Base-by-base conservation (phyloP, 2,113 vertebrate genomes). In the Haemorhous mexicanus region DNA sequence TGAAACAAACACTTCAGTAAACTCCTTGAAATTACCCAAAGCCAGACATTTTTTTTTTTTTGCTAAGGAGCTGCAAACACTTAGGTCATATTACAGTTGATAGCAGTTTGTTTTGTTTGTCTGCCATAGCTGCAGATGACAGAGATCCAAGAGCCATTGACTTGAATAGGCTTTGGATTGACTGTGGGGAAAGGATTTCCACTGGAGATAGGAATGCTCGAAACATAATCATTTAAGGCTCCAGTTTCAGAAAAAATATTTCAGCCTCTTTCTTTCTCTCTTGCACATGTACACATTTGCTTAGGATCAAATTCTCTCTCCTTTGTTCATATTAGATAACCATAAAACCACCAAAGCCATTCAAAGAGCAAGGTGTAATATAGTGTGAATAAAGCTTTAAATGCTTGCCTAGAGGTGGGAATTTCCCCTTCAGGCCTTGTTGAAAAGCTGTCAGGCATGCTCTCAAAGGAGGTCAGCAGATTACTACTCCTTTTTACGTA, bases 31-130 rank as follows among this genome's bases (percentile, higher is more conserved):
- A 94, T 83, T 17, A 68, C 33, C 52, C 67, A 93, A 94, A 93
- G 70, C 46, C 66, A 94, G 53, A 79, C 2, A 14, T 63, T 59
- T n/a, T 53, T 52, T 27, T 32, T 20, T 30, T 53, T 66, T 81
- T 82, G 26, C 20, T 92, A 32, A 82, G 37, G 52, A 69, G 72
- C 78, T 95, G 80, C 81, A 67, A 82, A 59, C 76, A 88, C 76
- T 73, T 87, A 84, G 95, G 52, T 98, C 92, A 41, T 82, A 58
- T 97, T 97, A 95, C 95, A 91, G 67, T 52, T 63, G 87, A 91
- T 92, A 85, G 81, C 49, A 58, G 52, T 89, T 96, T 95, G 92
- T 92, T 95, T 94, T 96, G 95, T 94, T 96, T 84, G 64, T 93
- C 87, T 96, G 49, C 64, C 69, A 69, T 93, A 82, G 88, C 64